These are phyloP conservation scores for Hippocampus comes DNA, from an alignment of 2,113 vertebrate species.

Conservation along the genomic window DNA sequence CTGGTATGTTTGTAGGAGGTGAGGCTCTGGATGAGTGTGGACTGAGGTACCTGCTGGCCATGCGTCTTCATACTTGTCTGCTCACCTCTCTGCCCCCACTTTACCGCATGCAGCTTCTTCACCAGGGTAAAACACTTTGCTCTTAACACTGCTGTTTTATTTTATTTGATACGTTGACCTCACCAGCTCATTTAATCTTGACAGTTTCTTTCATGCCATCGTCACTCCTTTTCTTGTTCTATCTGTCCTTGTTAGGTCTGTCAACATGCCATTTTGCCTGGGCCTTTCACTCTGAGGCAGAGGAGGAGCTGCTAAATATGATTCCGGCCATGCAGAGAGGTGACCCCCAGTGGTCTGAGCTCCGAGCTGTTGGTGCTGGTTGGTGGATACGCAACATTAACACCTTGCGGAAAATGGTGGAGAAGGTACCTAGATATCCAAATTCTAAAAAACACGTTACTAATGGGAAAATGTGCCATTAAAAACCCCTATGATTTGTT, in stretches of 20 bases:
- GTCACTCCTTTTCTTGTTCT: not conserved
- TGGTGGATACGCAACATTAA: conserved; percentile 99
- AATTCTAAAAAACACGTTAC: not conserved
- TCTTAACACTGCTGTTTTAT: not conserved
- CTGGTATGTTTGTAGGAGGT: conserved; percentile 73
- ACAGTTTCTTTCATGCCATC: not conserved
- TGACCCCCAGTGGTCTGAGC: conserved; percentile 94
- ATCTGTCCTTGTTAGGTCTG: conserved; percentile 73
- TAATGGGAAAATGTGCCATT: not conserved
- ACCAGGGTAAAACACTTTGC: conserved; percentile 82
- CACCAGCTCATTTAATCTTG: not conserved
- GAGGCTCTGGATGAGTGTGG: conserved; percentile 95
- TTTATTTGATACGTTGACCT: not conserved
- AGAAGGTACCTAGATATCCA: conserved; percentile 81
- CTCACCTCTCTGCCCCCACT: conserved; percentile 93
- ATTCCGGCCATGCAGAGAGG: conserved; percentile 96
- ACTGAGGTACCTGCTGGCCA: conserved; percentile 90
- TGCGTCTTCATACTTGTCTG: conserved; percentile 94
- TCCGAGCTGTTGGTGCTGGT: conserved; percentile 90
- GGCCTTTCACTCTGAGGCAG: conserved; percentile 98
- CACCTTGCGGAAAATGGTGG: conserved; percentile 91
- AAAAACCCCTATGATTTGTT: not conserved
- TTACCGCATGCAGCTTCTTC: conserved; percentile 91
- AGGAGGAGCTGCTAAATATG: conserved; percentile 95
- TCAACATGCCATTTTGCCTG: conserved; percentile 98